Percentiles rank a stretch among this genome's conserved stretches.
Evolutionary conservation across 2,797 vertebrate species (phyloP).

Genomic region (Fratercula arctica): DNA sequence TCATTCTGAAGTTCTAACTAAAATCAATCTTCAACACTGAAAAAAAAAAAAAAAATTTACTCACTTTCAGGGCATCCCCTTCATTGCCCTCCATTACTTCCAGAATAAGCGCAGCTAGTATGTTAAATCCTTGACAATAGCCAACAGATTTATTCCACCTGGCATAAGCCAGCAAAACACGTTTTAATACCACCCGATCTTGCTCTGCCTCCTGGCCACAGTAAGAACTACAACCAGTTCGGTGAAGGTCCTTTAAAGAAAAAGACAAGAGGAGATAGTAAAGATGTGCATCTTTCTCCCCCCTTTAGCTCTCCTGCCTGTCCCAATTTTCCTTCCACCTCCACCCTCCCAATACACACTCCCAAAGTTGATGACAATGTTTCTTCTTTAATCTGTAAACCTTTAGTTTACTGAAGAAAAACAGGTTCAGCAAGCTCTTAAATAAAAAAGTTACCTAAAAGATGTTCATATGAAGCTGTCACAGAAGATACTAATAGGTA

Average conservation of each 20-base stretch:
- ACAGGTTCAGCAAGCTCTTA: not conserved
- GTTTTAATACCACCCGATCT: slow-evolving; percentile 94
- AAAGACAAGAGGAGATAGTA: not conserved
- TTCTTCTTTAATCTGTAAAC: slow-evolving; percentile 4
- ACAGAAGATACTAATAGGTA: not conserved
- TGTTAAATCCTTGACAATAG: slow-evolving; percentile 98
- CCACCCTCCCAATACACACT: not conserved
- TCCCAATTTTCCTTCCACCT: not conserved
- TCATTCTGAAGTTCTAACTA: not conserved
- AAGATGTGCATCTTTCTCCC: not conserved
- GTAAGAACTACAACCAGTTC: slow-evolving; percentile 97
- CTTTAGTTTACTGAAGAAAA: not conserved
- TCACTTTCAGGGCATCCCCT: slow-evolving; percentile 95
- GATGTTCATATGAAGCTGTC: not conserved
- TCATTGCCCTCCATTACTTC: slow-evolving; percentile 96
- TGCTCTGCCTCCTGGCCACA: slow-evolving; percentile 97
- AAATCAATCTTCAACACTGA: not conserved
- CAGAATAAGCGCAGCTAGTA: slow-evolving; percentile 94
- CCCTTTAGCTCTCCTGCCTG: not conserved
- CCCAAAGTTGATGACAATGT: not conserved
- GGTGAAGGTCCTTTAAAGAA: slow-evolving; percentile 90
- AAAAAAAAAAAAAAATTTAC: slow-evolving; percentile 1
- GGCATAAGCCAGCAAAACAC: slow-evolving; percentile 93
- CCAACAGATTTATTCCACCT: slow-evolving; percentile 97
- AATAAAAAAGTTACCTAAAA: not conserved